A percentile compares a stretch with the other conserved stretches of the same genome.
Conservation (phyloP, 2,113 vertebrate genomes). For the Pontoporia blainvillei region DNA sequence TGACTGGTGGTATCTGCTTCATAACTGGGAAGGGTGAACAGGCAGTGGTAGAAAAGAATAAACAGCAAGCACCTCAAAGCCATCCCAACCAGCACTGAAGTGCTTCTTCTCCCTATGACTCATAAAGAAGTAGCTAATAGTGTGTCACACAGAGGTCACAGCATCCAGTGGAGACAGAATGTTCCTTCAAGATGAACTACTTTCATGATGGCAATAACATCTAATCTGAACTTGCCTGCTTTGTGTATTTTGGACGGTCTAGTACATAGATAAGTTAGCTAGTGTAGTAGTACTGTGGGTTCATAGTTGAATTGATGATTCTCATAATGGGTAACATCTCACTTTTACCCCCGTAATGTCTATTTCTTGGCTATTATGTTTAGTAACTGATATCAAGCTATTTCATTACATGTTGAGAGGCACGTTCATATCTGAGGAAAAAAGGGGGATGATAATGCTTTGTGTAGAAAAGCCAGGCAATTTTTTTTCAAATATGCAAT, state of each 20-base stretch:
- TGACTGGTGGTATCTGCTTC: background rate
- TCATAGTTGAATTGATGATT: background rate
- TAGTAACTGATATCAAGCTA: background rate
- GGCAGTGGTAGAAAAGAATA: background rate
- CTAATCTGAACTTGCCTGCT: background rate
- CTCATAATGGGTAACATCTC: background rate
- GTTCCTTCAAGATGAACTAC: background rate
- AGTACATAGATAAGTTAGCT: background rate
- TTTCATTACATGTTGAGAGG: background rate
- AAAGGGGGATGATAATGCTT: background rate
- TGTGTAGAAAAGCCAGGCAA: background rate
- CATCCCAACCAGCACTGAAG: background rate
- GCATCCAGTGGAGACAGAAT: background rate
- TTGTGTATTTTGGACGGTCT: background rate
- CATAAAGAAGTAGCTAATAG: background rate
- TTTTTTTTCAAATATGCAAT: background rate
- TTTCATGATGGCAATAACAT: background rate
- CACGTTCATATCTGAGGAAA: background rate
- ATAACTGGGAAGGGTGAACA: background rate
- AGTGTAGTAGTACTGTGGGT: background rate
- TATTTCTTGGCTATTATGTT: background rate
- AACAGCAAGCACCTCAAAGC: background rate
- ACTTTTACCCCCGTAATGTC: background rate
- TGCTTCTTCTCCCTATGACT: background rate
- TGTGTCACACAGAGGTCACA: background rate